These are phyloP conservation scores for Albula goreensis DNA, from an alignment of 2,113 vertebrate species.

Conservation along the genomic window DNA sequence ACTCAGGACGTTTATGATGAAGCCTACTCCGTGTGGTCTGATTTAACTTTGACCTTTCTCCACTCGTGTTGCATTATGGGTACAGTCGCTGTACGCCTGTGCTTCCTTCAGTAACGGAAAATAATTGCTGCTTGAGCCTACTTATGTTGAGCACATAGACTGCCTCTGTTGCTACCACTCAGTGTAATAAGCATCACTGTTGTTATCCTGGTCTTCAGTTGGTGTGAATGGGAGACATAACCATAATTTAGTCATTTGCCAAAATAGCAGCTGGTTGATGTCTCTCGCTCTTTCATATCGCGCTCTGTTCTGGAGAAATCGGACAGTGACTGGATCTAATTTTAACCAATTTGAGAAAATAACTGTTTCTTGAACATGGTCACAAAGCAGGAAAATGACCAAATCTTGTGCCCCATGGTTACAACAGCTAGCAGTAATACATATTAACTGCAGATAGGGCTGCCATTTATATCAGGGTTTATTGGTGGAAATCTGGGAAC, in stretches of 20 bases:
- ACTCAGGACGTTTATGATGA: neutral
- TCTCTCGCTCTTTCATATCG: neutral
- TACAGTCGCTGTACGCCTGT: neutral
- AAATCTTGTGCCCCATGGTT: no score
- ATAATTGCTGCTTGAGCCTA: neutral
- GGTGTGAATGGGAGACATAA: neutral
- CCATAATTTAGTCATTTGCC: neutral
- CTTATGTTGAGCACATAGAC: no score
- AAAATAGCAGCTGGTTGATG: no score
- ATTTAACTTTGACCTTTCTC: neutral
- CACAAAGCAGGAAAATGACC: no score
- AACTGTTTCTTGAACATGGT: no score
- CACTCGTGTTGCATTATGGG: neutral
- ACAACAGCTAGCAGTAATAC: no score
- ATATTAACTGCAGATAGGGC: no score
- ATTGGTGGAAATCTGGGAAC: no score
- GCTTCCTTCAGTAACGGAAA: neutral
- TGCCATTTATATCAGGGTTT: no score
- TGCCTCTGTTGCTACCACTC: no score
- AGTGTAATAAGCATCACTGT: neutral
- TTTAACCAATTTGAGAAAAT: no score
- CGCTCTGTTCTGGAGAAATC: neutral
- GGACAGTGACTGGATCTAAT: no score
- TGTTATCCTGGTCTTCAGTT: neutral
- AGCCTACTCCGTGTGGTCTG: neutral